Percentiles rank a stretch among this genome's conserved stretches.
phyloP scores from a whole-genome alignment of 2,113 vertebrate genomes.

The Amazona guildingii region DNA sequence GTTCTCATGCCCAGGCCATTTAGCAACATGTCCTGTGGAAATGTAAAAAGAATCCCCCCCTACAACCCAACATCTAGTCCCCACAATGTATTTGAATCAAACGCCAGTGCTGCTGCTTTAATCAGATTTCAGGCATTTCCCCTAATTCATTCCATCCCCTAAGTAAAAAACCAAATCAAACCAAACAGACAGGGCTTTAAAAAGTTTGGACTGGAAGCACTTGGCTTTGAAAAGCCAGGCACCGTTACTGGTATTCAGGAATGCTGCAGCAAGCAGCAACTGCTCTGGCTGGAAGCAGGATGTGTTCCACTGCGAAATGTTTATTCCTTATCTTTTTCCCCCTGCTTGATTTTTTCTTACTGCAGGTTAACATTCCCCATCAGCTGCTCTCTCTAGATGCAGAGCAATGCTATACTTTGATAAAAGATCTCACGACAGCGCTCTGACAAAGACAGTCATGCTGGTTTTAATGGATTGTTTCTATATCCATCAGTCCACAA shows the following conservation, averaged over 20 bases:
- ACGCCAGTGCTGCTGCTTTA: neutral
- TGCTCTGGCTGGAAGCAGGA: neutral
- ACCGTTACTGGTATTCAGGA: neutral
- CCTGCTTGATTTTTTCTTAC: neutral
- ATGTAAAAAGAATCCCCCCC: neutral
- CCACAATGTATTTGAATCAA: neutral
- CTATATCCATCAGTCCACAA: neutral
- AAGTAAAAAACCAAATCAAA: neutral
- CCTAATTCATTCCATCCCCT: neutral
- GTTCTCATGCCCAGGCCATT: conserved; percentile 56
- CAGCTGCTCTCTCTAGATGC: neutral
- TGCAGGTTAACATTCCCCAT: neutral
- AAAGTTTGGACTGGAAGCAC: neutral
- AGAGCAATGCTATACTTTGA: neutral
- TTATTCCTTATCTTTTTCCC: neutral
- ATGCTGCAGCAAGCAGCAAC: neutral
- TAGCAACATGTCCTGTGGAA: conserved; percentile 41
- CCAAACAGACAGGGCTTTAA: neutral
- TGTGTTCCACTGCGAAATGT: neutral
- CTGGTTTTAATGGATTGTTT: neutral
- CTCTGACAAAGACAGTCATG: neutral
- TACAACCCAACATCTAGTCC: neutral
- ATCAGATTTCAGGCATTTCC: neutral
- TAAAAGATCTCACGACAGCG: neutral
- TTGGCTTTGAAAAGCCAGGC: neutral